Evolutionary conservation across 2,113 vertebrate genomes (phyloP).

Genomic region (Datnioides undecimradiatus): DNA sequence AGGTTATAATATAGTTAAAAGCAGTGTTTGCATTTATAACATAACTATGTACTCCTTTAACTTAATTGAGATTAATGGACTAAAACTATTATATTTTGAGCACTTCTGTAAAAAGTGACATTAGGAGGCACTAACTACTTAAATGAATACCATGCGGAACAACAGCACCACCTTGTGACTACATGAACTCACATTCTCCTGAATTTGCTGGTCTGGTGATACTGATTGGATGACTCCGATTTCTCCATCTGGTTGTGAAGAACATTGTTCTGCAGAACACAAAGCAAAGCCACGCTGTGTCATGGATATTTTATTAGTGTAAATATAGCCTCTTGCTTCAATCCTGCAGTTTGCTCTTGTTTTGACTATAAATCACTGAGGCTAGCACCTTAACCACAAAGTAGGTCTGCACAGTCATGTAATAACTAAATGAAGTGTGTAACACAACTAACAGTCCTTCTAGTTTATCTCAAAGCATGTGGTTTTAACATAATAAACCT

Average conservation of each 20-base stretch:
- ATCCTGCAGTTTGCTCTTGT: background rate
- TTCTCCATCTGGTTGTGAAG: conserved; percentile 49
- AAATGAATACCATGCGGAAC: background rate
- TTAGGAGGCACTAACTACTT: background rate
- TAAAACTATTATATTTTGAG: background rate
- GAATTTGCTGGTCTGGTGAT: conserved; percentile 61
- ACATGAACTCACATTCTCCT: conserved; percentile 68
- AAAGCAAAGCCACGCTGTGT: conserved; percentile 29
- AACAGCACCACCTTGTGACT: conserved; percentile 77
- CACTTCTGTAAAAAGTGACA: background rate
- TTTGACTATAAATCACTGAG: background rate
- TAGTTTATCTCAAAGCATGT: background rate
- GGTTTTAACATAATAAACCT: background rate
- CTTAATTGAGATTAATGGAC: background rate
- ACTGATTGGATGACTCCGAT: conserved; percentile 17
- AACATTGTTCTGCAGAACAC: conserved; percentile 14
- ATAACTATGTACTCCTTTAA: background rate
- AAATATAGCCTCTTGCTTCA: background rate
- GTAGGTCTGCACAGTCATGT: background rate
- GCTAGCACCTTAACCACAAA: background rate
- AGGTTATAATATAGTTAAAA: background rate
- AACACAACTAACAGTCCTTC: background rate
- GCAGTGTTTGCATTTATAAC: no score
- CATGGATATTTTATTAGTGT: background rate
- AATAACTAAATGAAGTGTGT: background rate